Conservation (phyloP, 2,888 invertebrate species). For the Mylabris sibirica region DNA sequence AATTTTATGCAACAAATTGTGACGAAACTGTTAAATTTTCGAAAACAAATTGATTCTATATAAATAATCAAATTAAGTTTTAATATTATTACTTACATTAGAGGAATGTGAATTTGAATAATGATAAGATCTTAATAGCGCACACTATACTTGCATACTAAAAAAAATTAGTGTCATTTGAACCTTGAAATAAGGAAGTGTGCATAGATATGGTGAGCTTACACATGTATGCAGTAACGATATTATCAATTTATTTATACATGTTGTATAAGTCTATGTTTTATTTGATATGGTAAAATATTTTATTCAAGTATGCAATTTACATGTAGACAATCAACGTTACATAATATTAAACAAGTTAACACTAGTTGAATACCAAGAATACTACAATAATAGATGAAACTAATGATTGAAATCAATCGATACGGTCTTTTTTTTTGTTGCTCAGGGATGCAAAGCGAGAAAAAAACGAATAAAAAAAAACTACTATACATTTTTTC, state of each 20-base stretch:
- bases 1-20: too few species aligned
- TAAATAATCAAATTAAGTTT: too few species aligned
- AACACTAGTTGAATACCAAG: neutral
- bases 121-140: neutral
- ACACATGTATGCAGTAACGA: slow-evolving; percentile 6
- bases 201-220: neutral
- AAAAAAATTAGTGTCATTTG: slow-evolving; percentile 2
- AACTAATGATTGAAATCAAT: neutral
- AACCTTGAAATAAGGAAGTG: slow-evolving; percentile 11
- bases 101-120: neutral
- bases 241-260: neutral
- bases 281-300: slow-evolving; percentile 24
- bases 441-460: too few species aligned
- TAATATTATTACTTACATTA: neutral
- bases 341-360: slow-evolving; percentile 18
- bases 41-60: too few species aligned
- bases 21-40: too few species aligned
- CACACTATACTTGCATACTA: neutral
- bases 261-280: neutral
- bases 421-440: neutral
- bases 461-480: neutral
- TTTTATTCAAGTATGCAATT: slow-evolving; percentile 21
- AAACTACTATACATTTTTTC: neutral
- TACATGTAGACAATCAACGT: slow-evolving; percentile 25
- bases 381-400: neutral